These are phyloP conservation scores for Chaetodon auriga DNA, from an alignment of 2,113 vertebrate genomes.

Conservation along the genomic window DNA sequence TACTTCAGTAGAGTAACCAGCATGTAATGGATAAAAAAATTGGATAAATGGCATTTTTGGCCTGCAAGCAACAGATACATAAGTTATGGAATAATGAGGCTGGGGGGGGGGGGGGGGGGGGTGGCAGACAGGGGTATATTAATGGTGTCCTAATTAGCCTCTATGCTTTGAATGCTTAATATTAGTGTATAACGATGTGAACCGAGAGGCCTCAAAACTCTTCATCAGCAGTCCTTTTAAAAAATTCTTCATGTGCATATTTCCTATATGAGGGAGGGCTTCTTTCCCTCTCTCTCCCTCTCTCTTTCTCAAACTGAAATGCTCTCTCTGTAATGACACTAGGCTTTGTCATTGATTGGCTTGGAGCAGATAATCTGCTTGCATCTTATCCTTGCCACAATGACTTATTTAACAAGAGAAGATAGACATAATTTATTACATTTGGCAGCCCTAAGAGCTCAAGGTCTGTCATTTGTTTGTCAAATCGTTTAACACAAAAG, in stretches of 20 bases:
- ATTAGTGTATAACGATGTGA: conserved; percentile 53
- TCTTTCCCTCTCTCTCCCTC: background rate
- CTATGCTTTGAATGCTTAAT: conserved; percentile 61
- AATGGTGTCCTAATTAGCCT: conserved; percentile 73
- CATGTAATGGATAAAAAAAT: conserved; percentile 45
- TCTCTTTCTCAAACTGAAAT: background rate
- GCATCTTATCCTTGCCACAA: conserved; percentile 57
- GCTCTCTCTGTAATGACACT: conserved; percentile 21
- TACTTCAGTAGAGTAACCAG: conserved; percentile 50
- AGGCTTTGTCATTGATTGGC: conserved; percentile 58
- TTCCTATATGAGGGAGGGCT: background rate
- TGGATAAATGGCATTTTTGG: conserved; percentile 60
- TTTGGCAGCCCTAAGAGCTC: conserved; percentile 21
- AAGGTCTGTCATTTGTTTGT: conserved; percentile 22
- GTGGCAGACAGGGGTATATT: conserved; percentile 49
- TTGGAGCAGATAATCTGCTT: conserved; percentile 59
- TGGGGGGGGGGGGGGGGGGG: conserved; percentile 16
- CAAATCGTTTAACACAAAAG: conserved; percentile 16
- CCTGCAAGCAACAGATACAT: conserved; percentile 56
- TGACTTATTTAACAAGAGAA: conserved; percentile 55
- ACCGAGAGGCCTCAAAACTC: conserved; percentile 43
- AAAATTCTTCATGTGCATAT: conserved; percentile 41
- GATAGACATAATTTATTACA: conserved; percentile 45
- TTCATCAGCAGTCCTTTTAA: conserved; percentile 50
- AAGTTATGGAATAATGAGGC: conserved; percentile 66